Evolutionary conservation across 1,140 invertebrate species (phyloP).

Genomic region (Nilaparvata lugens): DNA sequence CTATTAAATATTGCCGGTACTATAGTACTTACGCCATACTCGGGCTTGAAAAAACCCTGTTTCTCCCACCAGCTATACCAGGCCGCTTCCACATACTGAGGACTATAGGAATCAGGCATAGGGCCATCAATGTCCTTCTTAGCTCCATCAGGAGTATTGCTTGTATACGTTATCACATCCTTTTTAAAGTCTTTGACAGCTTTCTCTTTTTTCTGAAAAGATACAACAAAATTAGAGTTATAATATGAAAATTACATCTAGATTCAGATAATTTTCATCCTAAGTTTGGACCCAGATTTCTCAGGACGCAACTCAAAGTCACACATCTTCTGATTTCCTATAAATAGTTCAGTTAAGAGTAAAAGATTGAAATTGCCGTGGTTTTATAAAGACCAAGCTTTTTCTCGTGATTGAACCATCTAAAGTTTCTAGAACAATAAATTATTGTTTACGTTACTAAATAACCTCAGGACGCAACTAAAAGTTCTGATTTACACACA

Average conservation of each 20-base stretch:
- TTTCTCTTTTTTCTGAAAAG: constrained; percentile 34
- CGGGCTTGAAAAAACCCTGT: constrained; percentile 95
- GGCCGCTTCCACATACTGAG: constrained; percentile 93
- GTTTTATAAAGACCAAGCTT: too few species aligned
- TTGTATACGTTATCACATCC: constrained; percentile 56
- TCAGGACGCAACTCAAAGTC: too few species aligned
- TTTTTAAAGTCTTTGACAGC: constrained; percentile 50
- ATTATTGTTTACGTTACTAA: too few species aligned
- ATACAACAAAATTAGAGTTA: constrained; percentile 1
- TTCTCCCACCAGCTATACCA: constrained; percentile 98
- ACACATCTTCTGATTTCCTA: too few species aligned
- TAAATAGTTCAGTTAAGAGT: too few species aligned
- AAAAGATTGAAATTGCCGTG: too few species aligned
- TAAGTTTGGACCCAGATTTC: neutral
- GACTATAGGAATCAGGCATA: constrained; percentile 93
- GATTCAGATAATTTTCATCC: neutral
- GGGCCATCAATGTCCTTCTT: constrained; percentile 68
- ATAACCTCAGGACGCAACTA: too few species aligned
- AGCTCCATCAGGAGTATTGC: constrained; percentile 55
- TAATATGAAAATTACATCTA: too few species aligned
- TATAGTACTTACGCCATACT: constrained; percentile 75
- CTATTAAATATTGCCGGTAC: too few species aligned
- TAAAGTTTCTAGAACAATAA: too few species aligned
- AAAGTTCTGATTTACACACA: too few species aligned
- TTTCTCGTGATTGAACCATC: too few species aligned